These are phyloP conservation scores for Rhinichthys klamathensis DNA, from an alignment of 2,113 vertebrate species.

Conservation along the genomic window DNA sequence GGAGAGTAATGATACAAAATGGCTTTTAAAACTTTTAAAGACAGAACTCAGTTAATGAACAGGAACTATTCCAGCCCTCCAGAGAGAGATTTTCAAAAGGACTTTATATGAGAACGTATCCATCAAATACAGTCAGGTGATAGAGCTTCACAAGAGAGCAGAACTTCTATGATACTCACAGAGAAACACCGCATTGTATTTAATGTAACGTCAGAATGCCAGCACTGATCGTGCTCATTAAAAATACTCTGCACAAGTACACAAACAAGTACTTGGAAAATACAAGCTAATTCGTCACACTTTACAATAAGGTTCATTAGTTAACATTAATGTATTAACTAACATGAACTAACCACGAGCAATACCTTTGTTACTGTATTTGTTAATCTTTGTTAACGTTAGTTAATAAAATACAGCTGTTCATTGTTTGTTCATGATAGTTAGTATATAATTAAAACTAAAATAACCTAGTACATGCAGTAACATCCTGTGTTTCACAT, in stretches of 20 bases:
- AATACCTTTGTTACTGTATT: too few species aligned
- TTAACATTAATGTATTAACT: too few species aligned
- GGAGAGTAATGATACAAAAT: constrained; percentile 26
- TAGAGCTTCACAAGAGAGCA: not conserved
- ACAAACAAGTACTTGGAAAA: not conserved
- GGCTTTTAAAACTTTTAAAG: constrained; percentile 43
- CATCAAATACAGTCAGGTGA: constrained; percentile 22
- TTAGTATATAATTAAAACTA: not conserved
- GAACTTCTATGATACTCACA: not conserved
- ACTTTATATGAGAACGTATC: constrained; percentile 38
- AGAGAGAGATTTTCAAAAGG: constrained; percentile 38
- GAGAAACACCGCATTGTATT: not conserved
- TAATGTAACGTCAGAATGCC: not conserved
- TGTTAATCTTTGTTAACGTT: too few species aligned
- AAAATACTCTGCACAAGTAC: not conserved
- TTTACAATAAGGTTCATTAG: too few species aligned
- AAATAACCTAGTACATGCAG: not conserved
- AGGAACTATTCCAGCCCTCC: constrained; percentile 30
- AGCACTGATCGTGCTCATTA: not conserved
- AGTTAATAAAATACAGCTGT: too few species aligned
- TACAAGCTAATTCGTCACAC: not conserved
- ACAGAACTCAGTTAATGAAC: constrained; percentile 47
- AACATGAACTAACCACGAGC: too few species aligned
- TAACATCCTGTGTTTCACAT: too few species aligned
- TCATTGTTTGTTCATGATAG: too few species aligned